Evolutionary conservation across 2,888 invertebrate species (phyloP).

Genomic region (Acleris emargana): DNA sequence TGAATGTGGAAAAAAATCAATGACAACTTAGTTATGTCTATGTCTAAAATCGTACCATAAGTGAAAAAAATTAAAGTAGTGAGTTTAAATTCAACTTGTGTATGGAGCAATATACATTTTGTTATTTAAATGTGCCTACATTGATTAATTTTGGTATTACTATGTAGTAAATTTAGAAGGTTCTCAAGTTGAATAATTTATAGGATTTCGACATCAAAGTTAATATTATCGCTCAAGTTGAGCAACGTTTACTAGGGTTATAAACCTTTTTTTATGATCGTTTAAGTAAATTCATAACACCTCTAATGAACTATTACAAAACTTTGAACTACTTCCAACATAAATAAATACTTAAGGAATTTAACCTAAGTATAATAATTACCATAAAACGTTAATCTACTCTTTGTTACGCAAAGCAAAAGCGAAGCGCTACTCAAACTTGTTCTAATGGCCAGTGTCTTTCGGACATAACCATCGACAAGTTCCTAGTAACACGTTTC

Average conservation of each 20-base stretch:
- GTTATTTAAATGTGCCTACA: no score
- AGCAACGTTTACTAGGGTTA: constrained; percentile 3
- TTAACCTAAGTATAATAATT: no score
- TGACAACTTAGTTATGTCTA: no score
- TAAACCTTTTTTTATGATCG: not conserved
- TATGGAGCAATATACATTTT: no score
- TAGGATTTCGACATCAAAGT: constrained; percentile 3
- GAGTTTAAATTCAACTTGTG: no score
- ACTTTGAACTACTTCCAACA: no score
- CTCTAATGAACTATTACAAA: no score
- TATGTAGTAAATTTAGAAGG: not conserved
- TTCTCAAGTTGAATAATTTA: constrained; percentile 14
- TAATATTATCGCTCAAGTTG: not conserved
- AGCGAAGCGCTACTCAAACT: not conserved
- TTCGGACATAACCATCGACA: constrained; percentile 2
- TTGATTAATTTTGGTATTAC: no score
- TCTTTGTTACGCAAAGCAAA: not conserved
- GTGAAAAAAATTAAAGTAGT: no score
- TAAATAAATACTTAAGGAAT: no score
- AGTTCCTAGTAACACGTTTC: constrained; percentile 27
- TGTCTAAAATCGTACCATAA: no score
- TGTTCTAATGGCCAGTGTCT: constrained; percentile 9
- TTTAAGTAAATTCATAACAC: no score
- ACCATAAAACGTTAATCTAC: not conserved
- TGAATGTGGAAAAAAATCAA: constrained; percentile 3